phyloP scores from a whole-genome alignment of 1,140 invertebrate genomes.

The Drosophila aff. region DNA sequence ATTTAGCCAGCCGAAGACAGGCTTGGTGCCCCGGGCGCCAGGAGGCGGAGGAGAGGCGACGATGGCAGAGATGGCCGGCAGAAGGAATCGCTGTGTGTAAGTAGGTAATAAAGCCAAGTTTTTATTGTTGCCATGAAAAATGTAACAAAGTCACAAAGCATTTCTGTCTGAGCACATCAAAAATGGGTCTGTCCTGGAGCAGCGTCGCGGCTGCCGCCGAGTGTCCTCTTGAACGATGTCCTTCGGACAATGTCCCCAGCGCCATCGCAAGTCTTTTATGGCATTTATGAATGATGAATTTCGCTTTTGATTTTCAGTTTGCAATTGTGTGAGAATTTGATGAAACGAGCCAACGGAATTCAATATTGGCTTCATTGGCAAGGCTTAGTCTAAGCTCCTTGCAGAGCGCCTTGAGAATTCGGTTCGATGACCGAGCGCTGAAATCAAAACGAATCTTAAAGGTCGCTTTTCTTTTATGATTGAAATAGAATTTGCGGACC shows the following conservation, averaged over 20 bases:
- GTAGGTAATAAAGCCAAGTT: constrained; percentile 77
- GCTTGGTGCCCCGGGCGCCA: not conserved
- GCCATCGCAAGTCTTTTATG: constrained; percentile 37
- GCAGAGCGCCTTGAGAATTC: constrained; percentile 18
- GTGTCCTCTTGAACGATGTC: constrained; percentile 43
- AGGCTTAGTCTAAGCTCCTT: constrained; percentile 37
- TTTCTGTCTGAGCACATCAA: constrained; percentile 71
- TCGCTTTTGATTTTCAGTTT: constrained; percentile 68
- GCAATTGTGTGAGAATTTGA: constrained; percentile 65
- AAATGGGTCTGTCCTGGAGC: constrained; percentile 45
- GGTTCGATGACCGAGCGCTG: constrained; percentile 57
- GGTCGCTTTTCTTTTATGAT: constrained; percentile 19
- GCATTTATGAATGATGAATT: constrained; percentile 78
- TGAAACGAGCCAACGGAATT: constrained; percentile 58
- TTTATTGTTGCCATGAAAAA: constrained; percentile 80
- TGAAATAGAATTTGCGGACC: constrained; percentile 15
- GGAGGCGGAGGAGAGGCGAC: not conserved
- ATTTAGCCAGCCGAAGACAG: constrained; percentile 62
- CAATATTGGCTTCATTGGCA: constrained; percentile 29
- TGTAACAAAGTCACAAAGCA: constrained; percentile 82
- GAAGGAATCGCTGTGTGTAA: constrained; percentile 63
- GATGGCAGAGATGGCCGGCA: not conserved
- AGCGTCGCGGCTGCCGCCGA: constrained; percentile 1
- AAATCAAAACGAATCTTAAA: constrained; percentile 42
- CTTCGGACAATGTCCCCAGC: constrained; percentile 33